phyloP scores from a whole-genome alignment of 2,888 invertebrate species.

The Coenonympha glycerion region DNA sequence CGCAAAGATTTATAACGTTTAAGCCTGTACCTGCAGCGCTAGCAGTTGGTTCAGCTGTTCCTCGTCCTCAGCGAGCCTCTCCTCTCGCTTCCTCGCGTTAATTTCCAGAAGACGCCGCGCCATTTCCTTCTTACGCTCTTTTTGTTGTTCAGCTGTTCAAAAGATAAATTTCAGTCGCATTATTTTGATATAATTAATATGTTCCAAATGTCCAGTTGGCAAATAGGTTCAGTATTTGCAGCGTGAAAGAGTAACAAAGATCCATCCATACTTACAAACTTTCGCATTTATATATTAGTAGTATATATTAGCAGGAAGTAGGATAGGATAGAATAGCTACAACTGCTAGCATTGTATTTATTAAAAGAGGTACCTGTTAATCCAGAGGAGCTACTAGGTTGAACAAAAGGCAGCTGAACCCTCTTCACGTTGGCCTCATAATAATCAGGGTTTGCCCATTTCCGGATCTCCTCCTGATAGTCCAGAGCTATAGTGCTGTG shows the following conservation, averaged over 20 bases:
- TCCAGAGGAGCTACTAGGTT: slow-evolving; percentile 77
- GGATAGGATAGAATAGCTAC: no score
- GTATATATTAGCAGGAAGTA: no score
- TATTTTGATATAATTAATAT: background rate
- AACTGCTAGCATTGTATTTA: no score
- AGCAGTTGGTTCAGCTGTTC: slow-evolving; percentile 86
- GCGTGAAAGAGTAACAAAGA: no score
- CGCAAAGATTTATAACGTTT: background rate
- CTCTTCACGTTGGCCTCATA: slow-evolving; percentile 88
- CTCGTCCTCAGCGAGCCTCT: slow-evolving; percentile 91
- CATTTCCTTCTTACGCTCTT: slow-evolving; percentile 90
- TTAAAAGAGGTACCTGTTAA: slow-evolving; percentile 66
- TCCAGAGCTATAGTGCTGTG: slow-evolving; percentile 86
- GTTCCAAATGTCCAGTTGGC: no score
- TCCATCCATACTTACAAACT: no score
- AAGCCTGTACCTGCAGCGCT: slow-evolving; percentile 80
- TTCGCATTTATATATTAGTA: no score
- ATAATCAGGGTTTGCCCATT: slow-evolving; percentile 88
- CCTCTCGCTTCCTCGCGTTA: slow-evolving; percentile 90
- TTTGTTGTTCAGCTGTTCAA: slow-evolving; percentile 82
- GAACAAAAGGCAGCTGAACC: slow-evolving; percentile 89
- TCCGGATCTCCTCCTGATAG: slow-evolving; percentile 85
- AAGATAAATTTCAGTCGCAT: no score
- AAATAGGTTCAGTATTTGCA: no score
- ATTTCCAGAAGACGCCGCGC: slow-evolving; percentile 90